Evolutionary conservation across 2,797 vertebrate genomes (phyloP), one percentile per base, ranked within the genome.

Genomic region (Morelia viridis): DNA sequence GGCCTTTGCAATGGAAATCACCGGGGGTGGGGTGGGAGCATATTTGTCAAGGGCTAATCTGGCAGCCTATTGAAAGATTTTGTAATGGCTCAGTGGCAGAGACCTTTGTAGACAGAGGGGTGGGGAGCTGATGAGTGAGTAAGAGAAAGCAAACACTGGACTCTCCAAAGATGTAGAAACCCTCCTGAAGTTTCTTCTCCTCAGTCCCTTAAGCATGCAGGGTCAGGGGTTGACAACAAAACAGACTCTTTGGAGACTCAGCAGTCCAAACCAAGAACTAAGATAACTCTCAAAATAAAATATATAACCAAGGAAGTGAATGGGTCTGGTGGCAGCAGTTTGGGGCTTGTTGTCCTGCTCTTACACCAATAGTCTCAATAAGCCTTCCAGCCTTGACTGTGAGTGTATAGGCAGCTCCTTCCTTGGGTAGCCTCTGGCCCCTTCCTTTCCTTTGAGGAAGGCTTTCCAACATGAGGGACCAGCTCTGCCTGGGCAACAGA

Each of bases 41-140:
- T 68, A 93, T 95, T 96, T 97, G 95, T 95, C 94, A 96, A 91
- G 94, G 94, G 95, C 90, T 95, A 95, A 91, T 95, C 93, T 97
- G 96, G 95, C 96, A 97, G 95, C 13, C 64, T 95, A 96, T 95
- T 95, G 95, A 89, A 93, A 95, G 94, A 93, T 95, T 96, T 96
- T 94, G 95, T 96, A 97, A 97, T 97, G 96, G 95, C 94, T 96
- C 96, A 96, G 62, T 64, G 62, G 61, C 61, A 62, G 61, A 62
- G 7, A 24, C 61, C 61, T 7, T 62, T 62, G 62, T 28, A 64
- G 62, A 64, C 26, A 64, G 62, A 53, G 50, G 28, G 62, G 62
- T 11, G 26, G 26, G 1, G 26, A 28, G 9, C 62, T 64, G 62
- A 64, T 11, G 26, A 28, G 26, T 64, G 62, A 64, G 62, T 10